Conservation (phyloP, 2,888 invertebrate genomes). For the Cyclophora punctaria region DNA sequence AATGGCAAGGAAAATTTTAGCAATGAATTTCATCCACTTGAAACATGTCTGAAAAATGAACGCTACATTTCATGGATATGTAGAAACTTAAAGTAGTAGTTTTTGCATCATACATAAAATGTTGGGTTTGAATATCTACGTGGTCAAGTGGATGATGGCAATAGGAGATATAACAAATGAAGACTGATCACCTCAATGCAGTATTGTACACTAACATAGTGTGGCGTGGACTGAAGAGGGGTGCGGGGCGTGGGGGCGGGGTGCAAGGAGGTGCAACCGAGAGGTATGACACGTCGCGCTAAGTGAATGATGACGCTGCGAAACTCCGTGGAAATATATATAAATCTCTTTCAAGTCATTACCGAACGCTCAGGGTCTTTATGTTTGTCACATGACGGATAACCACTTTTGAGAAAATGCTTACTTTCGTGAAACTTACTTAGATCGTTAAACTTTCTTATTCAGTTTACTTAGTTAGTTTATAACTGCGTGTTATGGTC, state of each 20-base stretch:
- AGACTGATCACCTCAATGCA: conserved; percentile 66
- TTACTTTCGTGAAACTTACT: too few relatives aligned
- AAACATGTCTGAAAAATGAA: conserved; percentile 55
- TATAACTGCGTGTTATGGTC: too few relatives aligned
- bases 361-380: not conserved
- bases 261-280: conserved; percentile 27
- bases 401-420: too few relatives aligned
- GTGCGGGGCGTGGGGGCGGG: conserved; percentile 12
- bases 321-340: conserved; percentile 7
- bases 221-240: conserved; percentile 18
- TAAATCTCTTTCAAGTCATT: conserved; percentile 1
- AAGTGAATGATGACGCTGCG: conserved; percentile 61
- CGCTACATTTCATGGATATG: conserved; percentile 42
- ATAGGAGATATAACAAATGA: conserved; percentile 53
- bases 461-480: too few relatives aligned
- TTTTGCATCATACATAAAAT: not conserved
- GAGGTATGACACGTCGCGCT: conserved; percentile 51
- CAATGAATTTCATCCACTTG: conserved; percentile 62
- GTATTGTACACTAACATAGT: conserved; percentile 15
- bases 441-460: too few relatives aligned
- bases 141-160: conserved; percentile 47
- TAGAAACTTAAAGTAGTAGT: not conserved
- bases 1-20: conserved; percentile 74
- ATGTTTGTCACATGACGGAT: too few relatives aligned
- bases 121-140: conserved; percentile 1